phyloP scores from a whole-genome alignment of 2,888 invertebrate species.

The Mamestra brassicae region DNA sequence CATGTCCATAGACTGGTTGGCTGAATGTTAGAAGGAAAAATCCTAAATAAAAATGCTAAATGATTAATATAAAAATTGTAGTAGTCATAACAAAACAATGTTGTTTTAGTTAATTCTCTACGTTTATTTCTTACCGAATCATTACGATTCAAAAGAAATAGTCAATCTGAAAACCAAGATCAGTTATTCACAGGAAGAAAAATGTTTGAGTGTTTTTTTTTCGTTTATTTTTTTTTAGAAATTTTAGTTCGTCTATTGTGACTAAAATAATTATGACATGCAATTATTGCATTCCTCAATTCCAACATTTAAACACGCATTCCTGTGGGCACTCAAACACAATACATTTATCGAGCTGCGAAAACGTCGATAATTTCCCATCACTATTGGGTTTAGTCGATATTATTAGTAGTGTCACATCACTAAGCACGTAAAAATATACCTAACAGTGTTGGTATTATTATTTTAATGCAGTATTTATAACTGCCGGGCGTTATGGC shows the following conservation, averaged over 20 bases:
- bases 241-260: constrained; percentile 64
- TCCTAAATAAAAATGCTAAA: constrained; percentile 58
- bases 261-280: constrained; percentile 78
- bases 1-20: constrained; percentile 79
- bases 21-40: constrained; percentile 50
- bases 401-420: constrained; percentile 24
- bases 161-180: constrained; percentile 65
- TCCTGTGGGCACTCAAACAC: constrained; percentile 88
- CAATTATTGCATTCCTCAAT: constrained; percentile 84
- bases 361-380: constrained; percentile 71
- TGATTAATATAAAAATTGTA: constrained; percentile 25
- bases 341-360: constrained; percentile 78
- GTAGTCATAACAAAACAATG: constrained; percentile 7
- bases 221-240: constrained; percentile 49
- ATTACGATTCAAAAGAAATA: constrained; percentile 32
- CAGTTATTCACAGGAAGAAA: constrained; percentile 88
- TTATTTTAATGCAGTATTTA: not conserved
- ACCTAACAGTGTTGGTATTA: not conserved
- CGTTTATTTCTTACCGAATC: constrained; percentile 36
- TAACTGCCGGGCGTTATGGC: not conserved
- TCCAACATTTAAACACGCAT: constrained; percentile 86
- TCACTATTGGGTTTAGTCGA: constrained; percentile 37
- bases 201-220: constrained; percentile 67
- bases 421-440: constrained; percentile 9
- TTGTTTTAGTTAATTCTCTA: constrained; percentile 7